These are phyloP conservation scores for Phyllostomus discolor DNA, from an alignment of 2,113 vertebrate species.

Conservation along the genomic window DNA sequence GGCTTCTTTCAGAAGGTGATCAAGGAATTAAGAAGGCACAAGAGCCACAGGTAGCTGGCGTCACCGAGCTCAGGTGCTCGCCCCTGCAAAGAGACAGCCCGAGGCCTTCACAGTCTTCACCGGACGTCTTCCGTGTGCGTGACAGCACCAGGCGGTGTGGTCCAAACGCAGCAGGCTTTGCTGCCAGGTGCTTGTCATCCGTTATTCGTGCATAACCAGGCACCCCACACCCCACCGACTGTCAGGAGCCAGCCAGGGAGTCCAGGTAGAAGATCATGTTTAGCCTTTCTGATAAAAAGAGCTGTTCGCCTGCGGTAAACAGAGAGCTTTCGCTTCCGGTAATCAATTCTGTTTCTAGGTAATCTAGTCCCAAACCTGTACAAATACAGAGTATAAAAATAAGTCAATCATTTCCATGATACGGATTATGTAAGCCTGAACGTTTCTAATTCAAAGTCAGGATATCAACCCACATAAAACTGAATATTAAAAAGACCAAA, in stretches of 20 bases:
- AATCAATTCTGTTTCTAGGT: background rate
- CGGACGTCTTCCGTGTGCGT: background rate
- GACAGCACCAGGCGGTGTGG: background rate
- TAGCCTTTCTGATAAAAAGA: background rate
- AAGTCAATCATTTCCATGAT: background rate
- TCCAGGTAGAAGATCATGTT: background rate
- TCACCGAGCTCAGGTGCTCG: background rate
- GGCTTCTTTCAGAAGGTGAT: background rate
- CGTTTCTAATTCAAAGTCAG: background rate
- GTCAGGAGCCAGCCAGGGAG: background rate
- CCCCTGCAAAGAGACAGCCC: background rate
- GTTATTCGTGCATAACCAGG: rapidly evolving
- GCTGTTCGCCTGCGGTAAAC: background rate
- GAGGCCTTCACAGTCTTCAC: background rate
- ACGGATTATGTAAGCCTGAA: background rate
- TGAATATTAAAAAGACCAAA: background rate
- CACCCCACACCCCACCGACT: rapidly evolving
- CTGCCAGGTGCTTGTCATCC: background rate
- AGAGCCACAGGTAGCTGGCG: rapidly evolving
- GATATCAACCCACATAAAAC: background rate
- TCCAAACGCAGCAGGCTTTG: background rate
- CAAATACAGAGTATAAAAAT: background rate
- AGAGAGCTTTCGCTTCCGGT: background rate
- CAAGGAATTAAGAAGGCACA: background rate
- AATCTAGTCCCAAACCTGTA: background rate